These are phyloP conservation scores for Cynaeus angustus DNA, from an alignment of 2,888 invertebrate species.

Conservation along the genomic window DNA sequence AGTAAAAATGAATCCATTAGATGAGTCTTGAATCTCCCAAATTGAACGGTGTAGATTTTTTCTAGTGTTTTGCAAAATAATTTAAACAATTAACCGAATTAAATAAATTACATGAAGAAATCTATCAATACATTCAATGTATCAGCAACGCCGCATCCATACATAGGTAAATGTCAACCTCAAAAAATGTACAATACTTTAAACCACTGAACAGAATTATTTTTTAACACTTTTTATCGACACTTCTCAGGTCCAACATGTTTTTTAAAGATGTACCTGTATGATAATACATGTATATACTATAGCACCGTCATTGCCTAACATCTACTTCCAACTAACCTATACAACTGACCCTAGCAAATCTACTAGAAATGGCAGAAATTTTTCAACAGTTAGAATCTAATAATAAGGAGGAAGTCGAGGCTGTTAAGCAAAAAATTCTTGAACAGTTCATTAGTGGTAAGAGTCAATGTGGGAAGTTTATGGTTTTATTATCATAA, in stretches of 20 bases:
- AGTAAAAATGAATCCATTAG: slow-evolving; percentile 29
- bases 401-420: slow-evolving; percentile 78
- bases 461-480: slow-evolving; percentile 69
- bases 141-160: background rate
- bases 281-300: slow-evolving; percentile 10
- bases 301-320: slow-evolving; percentile 32
- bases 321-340: slow-evolving; percentile 32
- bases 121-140: background rate
- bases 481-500: background rate
- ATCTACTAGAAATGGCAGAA: slow-evolving; percentile 70
- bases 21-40: slow-evolving; percentile 28
- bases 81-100: slow-evolving; percentile 16
- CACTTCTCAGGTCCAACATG: slow-evolving; percentile 25
- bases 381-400: slow-evolving; percentile 81
- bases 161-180: slow-evolving; percentile 10
- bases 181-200: slow-evolving; percentile 17
- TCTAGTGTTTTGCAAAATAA: background rate
- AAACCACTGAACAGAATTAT: slow-evolving; percentile 3
- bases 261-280: slow-evolving; percentile 25
- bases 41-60: slow-evolving; percentile 21
- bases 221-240: slow-evolving; percentile 19
- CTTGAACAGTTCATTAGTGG: slow-evolving; percentile 83
- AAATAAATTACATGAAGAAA: slow-evolving; percentile 32
- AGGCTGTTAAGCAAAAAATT: slow-evolving; percentile 80
- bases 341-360: slow-evolving; percentile 11